Conservation (phyloP, 1,140 invertebrate species). For the Papilio polyxenes region DNA sequence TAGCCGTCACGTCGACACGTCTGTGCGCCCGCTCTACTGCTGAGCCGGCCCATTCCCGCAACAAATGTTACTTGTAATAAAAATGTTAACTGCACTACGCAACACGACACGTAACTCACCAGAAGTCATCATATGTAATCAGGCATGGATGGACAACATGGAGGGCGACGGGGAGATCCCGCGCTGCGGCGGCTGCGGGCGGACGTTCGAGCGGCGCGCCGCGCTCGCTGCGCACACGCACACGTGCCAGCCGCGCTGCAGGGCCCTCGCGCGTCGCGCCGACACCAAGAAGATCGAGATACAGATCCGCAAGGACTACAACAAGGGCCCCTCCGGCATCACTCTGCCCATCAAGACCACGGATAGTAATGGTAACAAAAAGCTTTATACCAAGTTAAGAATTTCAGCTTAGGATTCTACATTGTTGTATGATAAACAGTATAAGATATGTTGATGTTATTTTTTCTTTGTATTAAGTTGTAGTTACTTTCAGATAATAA, state of each 20-base stretch:
- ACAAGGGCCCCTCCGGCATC: constrained; percentile 53
- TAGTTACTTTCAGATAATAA: constrained; percentile 45
- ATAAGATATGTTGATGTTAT: no score
- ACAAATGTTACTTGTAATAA: no score
- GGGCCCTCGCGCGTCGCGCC: constrained; percentile 52
- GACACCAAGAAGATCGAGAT: constrained; percentile 65
- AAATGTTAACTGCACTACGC: no score
- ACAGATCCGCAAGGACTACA: constrained; percentile 72
- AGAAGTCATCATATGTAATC: constrained; percentile 13
- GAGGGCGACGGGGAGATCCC: constrained; percentile 81
- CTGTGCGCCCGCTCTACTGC: no score
- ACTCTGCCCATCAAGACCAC: constrained; percentile 41
- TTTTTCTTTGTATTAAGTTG: no score
- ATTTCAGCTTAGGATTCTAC: no score
- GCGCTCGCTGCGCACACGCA: constrained; percentile 84
- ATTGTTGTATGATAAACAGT: no score
- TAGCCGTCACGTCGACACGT: no score
- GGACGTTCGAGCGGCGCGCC: constrained; percentile 84
- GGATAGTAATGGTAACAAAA: constrained; percentile 48
- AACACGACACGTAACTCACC: no score
- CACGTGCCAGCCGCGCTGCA: constrained; percentile 75
- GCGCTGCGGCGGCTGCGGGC: constrained; percentile 85
- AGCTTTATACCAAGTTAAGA: not conserved
- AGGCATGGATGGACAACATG: constrained; percentile 83
- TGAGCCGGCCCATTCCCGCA: no score